Percentiles rank a stretch among this genome's conserved stretches.
Conservation (phyloP, 2,113 vertebrate genomes). For the Glaucidium brasilianum region DNA sequence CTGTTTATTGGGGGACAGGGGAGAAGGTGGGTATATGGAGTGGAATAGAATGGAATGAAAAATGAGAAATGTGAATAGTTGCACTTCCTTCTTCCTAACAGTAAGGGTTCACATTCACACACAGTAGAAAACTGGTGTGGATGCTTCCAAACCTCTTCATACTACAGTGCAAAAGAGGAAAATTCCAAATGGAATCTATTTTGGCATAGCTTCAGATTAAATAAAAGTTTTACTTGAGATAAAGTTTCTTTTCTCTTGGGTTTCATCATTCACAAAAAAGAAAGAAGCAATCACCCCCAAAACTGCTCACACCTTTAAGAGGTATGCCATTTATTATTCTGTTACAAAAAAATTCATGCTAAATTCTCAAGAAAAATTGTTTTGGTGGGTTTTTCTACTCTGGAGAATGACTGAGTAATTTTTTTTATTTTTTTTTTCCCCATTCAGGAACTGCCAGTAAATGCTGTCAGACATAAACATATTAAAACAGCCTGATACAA, state of each 20-base stretch:
- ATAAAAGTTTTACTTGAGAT: neutral
- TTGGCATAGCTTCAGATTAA: neutral
- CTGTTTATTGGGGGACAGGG: neutral
- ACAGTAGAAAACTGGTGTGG: neutral
- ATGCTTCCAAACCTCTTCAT: neutral
- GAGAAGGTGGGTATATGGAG: neutral
- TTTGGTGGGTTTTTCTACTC: accelerated
- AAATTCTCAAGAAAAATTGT: neutral
- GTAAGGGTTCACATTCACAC: neutral
- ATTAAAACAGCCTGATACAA: neutral
- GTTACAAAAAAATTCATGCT: neutral
- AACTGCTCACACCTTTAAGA: neutral
- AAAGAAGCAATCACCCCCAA: accelerated
- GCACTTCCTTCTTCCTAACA: neutral
- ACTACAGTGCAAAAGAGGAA: neutral
- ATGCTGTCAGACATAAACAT: neutral
- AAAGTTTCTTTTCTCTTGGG: neutral
- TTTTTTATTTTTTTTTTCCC: neutral
- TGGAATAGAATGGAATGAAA: neutral
- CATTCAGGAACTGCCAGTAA: neutral
- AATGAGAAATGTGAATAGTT: neutral
- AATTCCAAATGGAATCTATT: neutral
- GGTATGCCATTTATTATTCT: neutral
- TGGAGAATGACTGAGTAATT: neutral
- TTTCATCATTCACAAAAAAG: neutral